A percentile compares a stretch with the other conserved stretches of the same genome.
Conservation (phyloP, 2,888 invertebrate species). For the Plemyria rubiginata region DNA sequence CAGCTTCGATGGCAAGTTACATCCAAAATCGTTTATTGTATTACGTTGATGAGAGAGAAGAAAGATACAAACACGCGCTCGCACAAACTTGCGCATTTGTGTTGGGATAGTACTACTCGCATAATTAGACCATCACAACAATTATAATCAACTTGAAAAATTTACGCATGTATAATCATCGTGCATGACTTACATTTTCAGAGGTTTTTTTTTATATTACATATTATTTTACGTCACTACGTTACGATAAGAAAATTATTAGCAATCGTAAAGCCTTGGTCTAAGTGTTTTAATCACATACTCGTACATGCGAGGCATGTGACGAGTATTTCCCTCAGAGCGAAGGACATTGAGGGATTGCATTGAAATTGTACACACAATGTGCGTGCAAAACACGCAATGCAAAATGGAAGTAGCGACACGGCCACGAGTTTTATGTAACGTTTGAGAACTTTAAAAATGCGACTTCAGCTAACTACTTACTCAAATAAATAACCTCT, state of each 20-base stretch:
- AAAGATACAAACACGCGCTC: no score
- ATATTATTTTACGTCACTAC: slow-evolving; percentile 19
- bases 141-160: no score
- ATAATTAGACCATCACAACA: no score
- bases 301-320: slow-evolving; percentile 22
- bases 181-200: no score
- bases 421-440: slow-evolving; percentile 10
- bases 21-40: no score
- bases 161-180: no score
- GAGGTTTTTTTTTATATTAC: no score
- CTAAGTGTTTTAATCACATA: slow-evolving; percentile 22
- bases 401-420: slow-evolving; percentile 25
- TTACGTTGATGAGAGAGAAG: no score
- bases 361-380: slow-evolving; percentile 20
- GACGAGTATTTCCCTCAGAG: slow-evolving; percentile 20
- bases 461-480: neutral
- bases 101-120: no score
- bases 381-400: slow-evolving; percentile 33
- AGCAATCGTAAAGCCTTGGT: slow-evolving; percentile 31
- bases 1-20: no score
- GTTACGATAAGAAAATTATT: neutral
- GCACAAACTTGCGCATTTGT: no score
- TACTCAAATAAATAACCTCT: neutral
- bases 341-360: slow-evolving; percentile 32
- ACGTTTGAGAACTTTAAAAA: neutral